Base-by-base conservation (phyloP, 2,888 invertebrate species). In the Galerucella calmariensis region DNA sequence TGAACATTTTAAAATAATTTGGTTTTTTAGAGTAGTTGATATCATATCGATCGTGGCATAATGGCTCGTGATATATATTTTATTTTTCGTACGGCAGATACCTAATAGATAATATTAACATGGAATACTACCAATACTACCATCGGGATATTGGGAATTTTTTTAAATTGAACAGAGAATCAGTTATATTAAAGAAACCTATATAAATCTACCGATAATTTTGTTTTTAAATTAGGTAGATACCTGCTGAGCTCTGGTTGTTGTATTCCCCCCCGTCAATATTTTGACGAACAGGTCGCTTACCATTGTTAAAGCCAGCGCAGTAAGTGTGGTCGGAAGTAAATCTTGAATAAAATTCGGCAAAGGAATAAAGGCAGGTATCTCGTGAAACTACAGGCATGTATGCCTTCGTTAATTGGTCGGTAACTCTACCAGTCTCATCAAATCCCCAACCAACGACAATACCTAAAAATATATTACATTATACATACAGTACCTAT, bases 381-480 rank as follows among this genome's bases (percentile, higher is more conserved):
- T 90, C 89, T 76, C 90, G 90, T 77, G 90, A 88, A 0, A 91
- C 90, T 10, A 92, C 88, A 0, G 91, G 91, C 91, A 92, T 91
- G 77, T 89, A 88, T 0, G 91, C 90, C 74, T 90, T 86, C 20
- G 88, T 89, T 58, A 92, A 83, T 76, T 90, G 90, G 78, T 91
- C 91, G 0, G 90, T 90, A 0, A 91, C 89, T 35, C 88, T 88
- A 10, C 90, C 90, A 0, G 88, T 89, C 79, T 91, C 90, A 81
- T 92, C 91, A 82, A 90, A 91, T 59, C 92, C 91, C 82, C 88
- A 88, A 6, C 88, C 88, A 65, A 87, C 86, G 1, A 88, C 84
- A 44, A 77, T 81, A 58, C 87, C 88, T 87, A 74, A 16, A 78
- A 63, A 44, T 48, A 14, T 48, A 12, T 48, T 48, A 14, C 20